Conservation (phyloP, 2,888 invertebrate species). For the Ceraclea dissimilis region DNA sequence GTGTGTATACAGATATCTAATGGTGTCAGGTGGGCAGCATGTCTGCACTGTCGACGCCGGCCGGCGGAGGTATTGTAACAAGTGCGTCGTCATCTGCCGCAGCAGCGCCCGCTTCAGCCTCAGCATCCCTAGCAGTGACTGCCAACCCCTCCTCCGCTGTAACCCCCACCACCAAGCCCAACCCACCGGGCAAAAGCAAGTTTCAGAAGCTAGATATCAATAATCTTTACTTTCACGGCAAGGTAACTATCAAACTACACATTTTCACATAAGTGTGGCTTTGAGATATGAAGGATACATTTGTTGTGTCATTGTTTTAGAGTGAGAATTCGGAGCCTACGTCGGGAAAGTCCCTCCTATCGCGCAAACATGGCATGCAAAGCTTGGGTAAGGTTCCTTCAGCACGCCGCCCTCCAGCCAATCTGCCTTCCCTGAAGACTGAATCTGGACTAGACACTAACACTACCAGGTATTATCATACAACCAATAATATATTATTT, state of each 20-base stretch:
- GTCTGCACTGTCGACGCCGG: conserved; percentile 90
- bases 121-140: conserved; percentile 32
- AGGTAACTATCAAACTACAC: conserved; percentile 49
- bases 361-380: conserved; percentile 99
- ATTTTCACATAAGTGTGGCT: too few species aligned
- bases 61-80: conserved; percentile 55
- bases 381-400: conserved; percentile 98
- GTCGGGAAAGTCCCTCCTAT: conserved; percentile 80
- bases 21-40: conserved; percentile 94
- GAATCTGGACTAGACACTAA: conserved; percentile 60
- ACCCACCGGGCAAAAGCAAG: conserved; percentile 72
- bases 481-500: background rate
- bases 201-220: conserved; percentile 97
- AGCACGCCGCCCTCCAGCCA: conserved; percentile 96
- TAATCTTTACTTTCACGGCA: conserved; percentile 86
- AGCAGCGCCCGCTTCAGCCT: conserved; percentile 63
- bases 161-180: conserved; percentile 22
- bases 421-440: conserved; percentile 97
- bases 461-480: conserved; percentile 29
- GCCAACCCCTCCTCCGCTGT: background rate
- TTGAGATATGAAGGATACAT: background rate
- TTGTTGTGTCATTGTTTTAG: conserved; percentile 38
- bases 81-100: conserved; percentile 37
- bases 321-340: conserved; percentile 83
- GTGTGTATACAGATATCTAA: conserved; percentile 35